Conservation (phyloP, 2,888 invertebrate genomes). For the Melieria omissa region DNA sequence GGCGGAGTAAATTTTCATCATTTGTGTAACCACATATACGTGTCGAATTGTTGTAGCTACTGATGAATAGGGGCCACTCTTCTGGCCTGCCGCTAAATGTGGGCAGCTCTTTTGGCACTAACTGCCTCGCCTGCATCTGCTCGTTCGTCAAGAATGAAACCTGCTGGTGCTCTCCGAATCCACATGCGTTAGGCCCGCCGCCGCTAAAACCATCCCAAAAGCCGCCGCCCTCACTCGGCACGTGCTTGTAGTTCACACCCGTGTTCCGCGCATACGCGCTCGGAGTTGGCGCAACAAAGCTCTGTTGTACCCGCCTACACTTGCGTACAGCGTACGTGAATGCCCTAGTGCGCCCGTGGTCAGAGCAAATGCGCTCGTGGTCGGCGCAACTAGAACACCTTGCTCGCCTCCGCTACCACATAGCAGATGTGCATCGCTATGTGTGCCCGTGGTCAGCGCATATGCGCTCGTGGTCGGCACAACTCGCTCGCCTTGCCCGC, state of each 20-base stretch:
- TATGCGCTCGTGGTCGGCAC: no score
- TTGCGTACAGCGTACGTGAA: no score
- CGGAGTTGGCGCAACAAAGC: no score
- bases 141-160: not conserved
- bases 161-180: not conserved
- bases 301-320: no score
- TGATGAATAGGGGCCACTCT: conserved; percentile 39
- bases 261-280: no score
- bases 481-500: no score
- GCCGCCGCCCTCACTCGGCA: not conserved
- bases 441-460: no score
- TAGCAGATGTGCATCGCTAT: no score
- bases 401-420: no score
- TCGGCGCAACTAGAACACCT: no score
- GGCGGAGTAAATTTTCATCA: conserved; percentile 35
- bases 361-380: no score
- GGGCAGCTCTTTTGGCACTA: conserved; percentile 32
- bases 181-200: not conserved
- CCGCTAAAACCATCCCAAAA: not conserved
- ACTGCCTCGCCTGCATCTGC: conserved; percentile 20
- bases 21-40: conserved; percentile 31
- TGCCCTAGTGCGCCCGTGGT: no score
- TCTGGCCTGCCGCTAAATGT: conserved; percentile 37
- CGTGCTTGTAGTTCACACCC: not conserved
- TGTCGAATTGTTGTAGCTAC: conserved; percentile 32